phyloP scores from a whole-genome alignment of 2,888 invertebrate genomes.

The Atrina japonica region DNA sequence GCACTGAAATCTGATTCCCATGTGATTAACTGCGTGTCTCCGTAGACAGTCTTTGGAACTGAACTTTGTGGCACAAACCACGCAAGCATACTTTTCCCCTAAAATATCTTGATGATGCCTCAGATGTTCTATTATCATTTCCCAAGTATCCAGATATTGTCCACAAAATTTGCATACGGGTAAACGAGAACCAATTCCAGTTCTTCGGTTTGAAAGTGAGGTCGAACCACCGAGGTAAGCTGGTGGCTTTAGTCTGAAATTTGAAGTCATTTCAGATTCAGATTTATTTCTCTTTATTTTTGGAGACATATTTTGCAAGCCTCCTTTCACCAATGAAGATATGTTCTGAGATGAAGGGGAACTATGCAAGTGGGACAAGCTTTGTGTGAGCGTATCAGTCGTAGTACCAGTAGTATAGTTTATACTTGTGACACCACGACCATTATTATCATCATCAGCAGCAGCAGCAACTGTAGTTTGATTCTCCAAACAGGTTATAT shows the following conservation, averaged over 20 bases:
- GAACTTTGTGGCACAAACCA: slow-evolving; percentile 31
- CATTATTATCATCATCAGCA: too few relatives aligned
- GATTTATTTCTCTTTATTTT: too few relatives aligned
- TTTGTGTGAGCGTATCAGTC: too few relatives aligned
- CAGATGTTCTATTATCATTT: slow-evolving; percentile 33
- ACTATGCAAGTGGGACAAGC: too few relatives aligned
- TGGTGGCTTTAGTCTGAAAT: too few relatives aligned
- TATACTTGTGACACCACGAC: not conserved
- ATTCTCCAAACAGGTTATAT: too few relatives aligned
- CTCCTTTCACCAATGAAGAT: slow-evolving; percentile 7
- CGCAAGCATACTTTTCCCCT: slow-evolving; percentile 22
- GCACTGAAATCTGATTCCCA: slow-evolving; percentile 37
- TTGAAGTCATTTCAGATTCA: not conserved
- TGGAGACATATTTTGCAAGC: too few relatives aligned
- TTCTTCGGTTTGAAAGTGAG: slow-evolving; percentile 15
- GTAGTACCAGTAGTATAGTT: not conserved
- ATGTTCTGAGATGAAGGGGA: too few relatives aligned
- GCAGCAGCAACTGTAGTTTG: too few relatives aligned
- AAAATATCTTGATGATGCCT: slow-evolving; percentile 24
- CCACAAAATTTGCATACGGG: slow-evolving; percentile 30
- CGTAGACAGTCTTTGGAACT: slow-evolving; percentile 38
- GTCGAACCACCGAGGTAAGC: too few relatives aligned
- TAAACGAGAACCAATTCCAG: slow-evolving; percentile 9
- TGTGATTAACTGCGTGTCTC: slow-evolving; percentile 35
- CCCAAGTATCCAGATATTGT: slow-evolving; percentile 18